These are phyloP conservation scores for Acrocephalus scirpaceus DNA, from an alignment of 2,797 vertebrate genomes.

Conservation along the genomic window DNA sequence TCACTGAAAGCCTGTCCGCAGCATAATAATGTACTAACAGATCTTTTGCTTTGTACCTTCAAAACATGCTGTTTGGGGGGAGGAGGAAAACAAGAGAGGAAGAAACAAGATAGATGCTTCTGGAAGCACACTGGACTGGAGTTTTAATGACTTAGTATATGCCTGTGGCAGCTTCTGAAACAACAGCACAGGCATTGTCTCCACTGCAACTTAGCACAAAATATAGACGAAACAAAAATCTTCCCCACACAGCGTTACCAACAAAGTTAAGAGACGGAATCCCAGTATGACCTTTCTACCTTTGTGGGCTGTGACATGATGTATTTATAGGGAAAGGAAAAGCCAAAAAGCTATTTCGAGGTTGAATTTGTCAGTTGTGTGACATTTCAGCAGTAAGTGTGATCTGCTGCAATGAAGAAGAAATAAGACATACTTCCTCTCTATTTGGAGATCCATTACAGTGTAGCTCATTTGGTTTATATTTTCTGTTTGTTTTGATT, in stretches of 20 bases:
- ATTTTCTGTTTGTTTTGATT: neutral
- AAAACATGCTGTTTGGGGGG: neutral
- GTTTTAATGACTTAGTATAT: neutral
- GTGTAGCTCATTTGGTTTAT: neutral
- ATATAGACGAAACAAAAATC: neutral
- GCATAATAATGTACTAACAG: neutral
- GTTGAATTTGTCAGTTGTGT: neutral
- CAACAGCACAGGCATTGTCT: neutral
- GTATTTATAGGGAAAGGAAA: neutral
- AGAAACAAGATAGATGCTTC: neutral
- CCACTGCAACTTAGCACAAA: neutral
- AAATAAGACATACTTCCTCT: neutral
- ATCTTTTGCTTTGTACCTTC: neutral
- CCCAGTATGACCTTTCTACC: neutral
- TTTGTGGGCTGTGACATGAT: neutral
- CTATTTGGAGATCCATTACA: neutral
- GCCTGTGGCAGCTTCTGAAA: neutral
- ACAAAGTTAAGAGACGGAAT: neutral
- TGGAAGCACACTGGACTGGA: neutral
- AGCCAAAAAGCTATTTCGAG: neutral
- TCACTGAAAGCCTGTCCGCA: neutral
- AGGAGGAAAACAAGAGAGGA: neutral
- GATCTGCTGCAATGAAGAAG: neutral
- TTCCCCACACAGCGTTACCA: neutral
- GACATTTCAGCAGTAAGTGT: neutral